Conservation (phyloP, 1,140 invertebrate species). For the Apis laboriosa region DNA sequence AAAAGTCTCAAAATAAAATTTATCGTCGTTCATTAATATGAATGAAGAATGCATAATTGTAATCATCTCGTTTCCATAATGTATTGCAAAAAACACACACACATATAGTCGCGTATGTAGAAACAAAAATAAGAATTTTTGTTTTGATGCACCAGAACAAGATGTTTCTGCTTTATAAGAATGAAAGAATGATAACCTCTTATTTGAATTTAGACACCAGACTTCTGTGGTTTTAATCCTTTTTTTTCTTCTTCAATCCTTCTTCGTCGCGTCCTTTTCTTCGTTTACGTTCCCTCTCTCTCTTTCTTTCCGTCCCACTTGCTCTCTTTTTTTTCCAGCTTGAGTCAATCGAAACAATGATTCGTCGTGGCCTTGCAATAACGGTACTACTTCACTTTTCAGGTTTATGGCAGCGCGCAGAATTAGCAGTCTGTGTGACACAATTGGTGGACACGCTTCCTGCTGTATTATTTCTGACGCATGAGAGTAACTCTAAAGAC, state of each 20-base stretch:
- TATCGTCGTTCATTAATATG: constrained; percentile 30
- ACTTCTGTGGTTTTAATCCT: background rate
- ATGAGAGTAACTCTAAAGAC: background rate
- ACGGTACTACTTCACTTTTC: constrained; percentile 36
- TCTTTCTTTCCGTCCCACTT: background rate
- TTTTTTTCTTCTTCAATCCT: background rate
- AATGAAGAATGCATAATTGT: constrained; percentile 28
- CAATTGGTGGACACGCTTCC: constrained; percentile 10
- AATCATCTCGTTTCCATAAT: constrained; percentile 18
- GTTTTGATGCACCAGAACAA: constrained; percentile 11
- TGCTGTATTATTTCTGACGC: constrained; percentile 28
- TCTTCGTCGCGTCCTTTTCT: background rate
- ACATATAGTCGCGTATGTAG: background rate
- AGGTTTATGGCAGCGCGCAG: constrained; percentile 22
- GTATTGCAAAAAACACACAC: background rate
- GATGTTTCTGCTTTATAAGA: background rate
- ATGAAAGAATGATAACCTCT: constrained; percentile 28
- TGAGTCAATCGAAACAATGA: constrained; percentile 46
- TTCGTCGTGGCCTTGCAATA: constrained; percentile 45
- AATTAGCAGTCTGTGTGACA: constrained; percentile 24
- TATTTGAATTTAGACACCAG: constrained; percentile 28
- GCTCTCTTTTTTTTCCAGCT: constrained; percentile 1
- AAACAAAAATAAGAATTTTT: constrained; percentile 8
- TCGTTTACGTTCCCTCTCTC: no score
- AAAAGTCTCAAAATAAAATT: constrained; percentile 7